A percentile compares a stretch with the other conserved stretches of the same genome.
Conservation (phyloP, 1,140 invertebrate genomes). For the Cylas formicarius region DNA sequence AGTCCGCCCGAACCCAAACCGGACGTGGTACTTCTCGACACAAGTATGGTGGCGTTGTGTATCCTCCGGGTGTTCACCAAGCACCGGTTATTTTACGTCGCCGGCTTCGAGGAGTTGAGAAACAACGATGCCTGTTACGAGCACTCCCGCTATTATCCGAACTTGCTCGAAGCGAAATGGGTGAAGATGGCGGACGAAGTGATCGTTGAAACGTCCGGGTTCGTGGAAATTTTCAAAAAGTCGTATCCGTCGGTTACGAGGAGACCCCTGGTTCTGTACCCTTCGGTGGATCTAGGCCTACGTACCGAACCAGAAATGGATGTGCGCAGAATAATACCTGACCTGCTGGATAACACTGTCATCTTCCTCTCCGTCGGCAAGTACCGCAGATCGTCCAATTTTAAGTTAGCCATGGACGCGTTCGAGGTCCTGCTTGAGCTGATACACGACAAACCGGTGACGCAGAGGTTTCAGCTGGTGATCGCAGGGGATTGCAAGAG, state of each 20-base stretch:
- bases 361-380: constrained; percentile 33
- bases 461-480: constrained; percentile 30
- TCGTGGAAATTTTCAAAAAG: constrained; percentile 30
- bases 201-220: constrained; percentile 27
- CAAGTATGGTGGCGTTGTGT: constrained; percentile 26
- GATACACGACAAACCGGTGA: constrained; percentile 19
- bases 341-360: constrained; percentile 28
- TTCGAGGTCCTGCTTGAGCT: constrained; percentile 29
- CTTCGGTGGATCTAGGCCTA: constrained; percentile 31
- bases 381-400: constrained; percentile 32
- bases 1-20: constrained; percentile 26
- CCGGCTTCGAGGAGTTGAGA: constrained; percentile 24
- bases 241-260: constrained; percentile 26
- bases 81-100: constrained; percentile 28
- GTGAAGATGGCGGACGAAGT: constrained; percentile 31
- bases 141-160: constrained; percentile 22
- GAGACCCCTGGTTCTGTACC: constrained; percentile 25
- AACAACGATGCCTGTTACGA: constrained; percentile 23
- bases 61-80: constrained; percentile 26
- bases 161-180: constrained; percentile 27
- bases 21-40: constrained; percentile 29
- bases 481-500: constrained; percentile 33
- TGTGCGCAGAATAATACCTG: constrained; percentile 33
- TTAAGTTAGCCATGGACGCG: constrained; percentile 31
- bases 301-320: constrained; percentile 29